Base-by-base conservation (phyloP, 1,140 invertebrate genomes). In the Homarus americanus region DNA sequence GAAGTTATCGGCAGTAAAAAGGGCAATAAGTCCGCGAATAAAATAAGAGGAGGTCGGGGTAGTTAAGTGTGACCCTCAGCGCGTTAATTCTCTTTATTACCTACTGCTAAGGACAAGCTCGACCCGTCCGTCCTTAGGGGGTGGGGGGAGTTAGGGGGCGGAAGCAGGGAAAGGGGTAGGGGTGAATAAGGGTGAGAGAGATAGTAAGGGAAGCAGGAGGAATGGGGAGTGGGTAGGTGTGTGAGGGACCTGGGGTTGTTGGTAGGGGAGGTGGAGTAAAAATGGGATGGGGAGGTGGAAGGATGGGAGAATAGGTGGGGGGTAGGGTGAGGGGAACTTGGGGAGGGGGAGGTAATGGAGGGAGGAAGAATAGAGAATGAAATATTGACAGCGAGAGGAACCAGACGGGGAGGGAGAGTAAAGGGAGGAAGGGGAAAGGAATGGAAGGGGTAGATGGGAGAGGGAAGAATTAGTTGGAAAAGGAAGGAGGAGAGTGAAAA, bases 71-170 rank as follows among this genome's bases (percentile, higher is more conserved):
- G n/a, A n/a, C n/a, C n/a, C n/a, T n/a, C 28, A 32, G 41, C 41
- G 15, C 34, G 32, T 80, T 53, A 80, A 53, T 80, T 80, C n/a
- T 53, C 78, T 82, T 82, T 82, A 82, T 82, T 82, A 82, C 79
- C n/a, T 28, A 2, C 4, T 58, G 79, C 41, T 82, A 82, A 82
- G 53, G 79, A 53, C 49, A 44, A 12, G 5, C 79, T 82, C 17
- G 53, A 15, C 53, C 53, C 53, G 10, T 17, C 53, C 53, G 0
- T 20, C 53, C 53, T 20, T 58, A 20, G 53, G 53, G 53, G 44
- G 44, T 9, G 17, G 44, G 2, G 44, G 44, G 44, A 49, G 44
- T 49, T n/a, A n/a, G n/a, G n/a, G n/a, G n/a, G n/a, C n/a, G n/a
- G n/a, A n/a, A n/a, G n/a, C 44, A 49, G 44, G 44, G 4, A 20